Evolutionary conservation across 2,113 vertebrate genomes (phyloP).

Genomic region (Corythoichthys haematopterus): DNA sequence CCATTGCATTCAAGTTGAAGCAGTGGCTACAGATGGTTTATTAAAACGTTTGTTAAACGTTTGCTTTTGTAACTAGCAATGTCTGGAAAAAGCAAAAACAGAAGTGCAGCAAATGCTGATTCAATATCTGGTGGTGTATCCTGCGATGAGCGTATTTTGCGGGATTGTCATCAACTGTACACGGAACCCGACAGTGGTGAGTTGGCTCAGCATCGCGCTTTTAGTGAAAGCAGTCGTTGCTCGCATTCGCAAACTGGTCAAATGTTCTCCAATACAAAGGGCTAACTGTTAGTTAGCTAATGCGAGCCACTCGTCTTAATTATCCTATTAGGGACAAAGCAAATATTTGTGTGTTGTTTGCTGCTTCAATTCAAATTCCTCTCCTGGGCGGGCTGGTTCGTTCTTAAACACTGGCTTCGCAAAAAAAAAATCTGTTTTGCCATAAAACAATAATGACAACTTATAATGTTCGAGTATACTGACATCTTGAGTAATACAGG

Average conservation of each 20-base stretch:
- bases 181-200: conserved; percentile 71
- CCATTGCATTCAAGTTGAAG: not conserved
- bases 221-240: not conserved
- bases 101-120: conserved; percentile 72
- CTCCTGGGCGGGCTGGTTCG: not conserved
- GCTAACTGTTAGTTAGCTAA: conserved; percentile 35
- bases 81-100: conserved; percentile 74
- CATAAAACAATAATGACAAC: not conserved
- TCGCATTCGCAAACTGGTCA: not conserved
- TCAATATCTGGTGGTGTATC: conserved; percentile 59
- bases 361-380: not conserved
- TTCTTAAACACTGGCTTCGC: not conserved
- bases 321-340: not conserved
- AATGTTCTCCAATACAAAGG: not conserved
- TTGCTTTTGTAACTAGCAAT: conserved; percentile 37
- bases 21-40: not conserved
- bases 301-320: not conserved
- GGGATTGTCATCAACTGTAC: conserved; percentile 77
- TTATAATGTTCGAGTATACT: not conserved
- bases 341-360: no score
- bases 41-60: not conserved
- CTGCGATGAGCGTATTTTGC: conserved; percentile 75
- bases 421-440: not conserved
- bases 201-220: conserved; percentile 17
- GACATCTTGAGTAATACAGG: no score